Evolutionary conservation across 2,797 vertebrate genomes (phyloP).

Genomic region (Clarias platycephalus): DNA sequence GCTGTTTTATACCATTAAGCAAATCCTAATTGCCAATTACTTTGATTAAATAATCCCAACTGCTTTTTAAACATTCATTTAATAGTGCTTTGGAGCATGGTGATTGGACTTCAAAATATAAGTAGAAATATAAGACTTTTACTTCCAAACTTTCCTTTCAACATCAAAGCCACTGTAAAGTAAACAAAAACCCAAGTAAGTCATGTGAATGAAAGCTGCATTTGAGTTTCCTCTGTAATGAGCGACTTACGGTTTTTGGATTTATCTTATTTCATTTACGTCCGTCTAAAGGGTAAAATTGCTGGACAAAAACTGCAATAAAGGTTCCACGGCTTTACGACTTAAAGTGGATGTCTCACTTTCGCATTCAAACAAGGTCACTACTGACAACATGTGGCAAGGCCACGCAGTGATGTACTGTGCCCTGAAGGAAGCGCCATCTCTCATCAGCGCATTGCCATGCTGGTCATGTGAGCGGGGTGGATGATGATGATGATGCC

Average conservation of each 20-base stretch:
- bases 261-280: constrained; percentile 64
- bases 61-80: constrained; percentile 75
- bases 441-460: constrained; percentile 59
- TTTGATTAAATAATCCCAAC: constrained; percentile 77
- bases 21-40: constrained; percentile 81
- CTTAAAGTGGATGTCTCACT: constrained; percentile 69
- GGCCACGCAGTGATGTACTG: constrained; percentile 65
- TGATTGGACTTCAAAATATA: constrained; percentile 68
- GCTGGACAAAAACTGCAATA: constrained; percentile 47
- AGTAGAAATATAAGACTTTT: constrained; percentile 56
- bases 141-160: constrained; percentile 15
- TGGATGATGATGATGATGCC: constrained; percentile 44
- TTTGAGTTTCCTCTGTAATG: constrained; percentile 56
- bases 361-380: constrained; percentile 72
- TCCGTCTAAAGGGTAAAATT: constrained; percentile 62
- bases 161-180: constrained; percentile 33
- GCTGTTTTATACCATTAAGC: constrained; percentile 74
- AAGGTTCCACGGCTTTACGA: constrained; percentile 58
- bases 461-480: constrained; percentile 39
- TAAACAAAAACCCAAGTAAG: constrained; percentile 50
- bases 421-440: constrained; percentile 66
- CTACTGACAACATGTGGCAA: constrained; percentile 69
- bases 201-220: constrained; percentile 56
- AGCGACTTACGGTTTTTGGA: constrained; percentile 55
- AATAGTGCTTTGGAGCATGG: constrained; percentile 72